Evolutionary conservation across 2,797 vertebrate species (phyloP).

Genomic region (Cuculus canorus): DNA sequence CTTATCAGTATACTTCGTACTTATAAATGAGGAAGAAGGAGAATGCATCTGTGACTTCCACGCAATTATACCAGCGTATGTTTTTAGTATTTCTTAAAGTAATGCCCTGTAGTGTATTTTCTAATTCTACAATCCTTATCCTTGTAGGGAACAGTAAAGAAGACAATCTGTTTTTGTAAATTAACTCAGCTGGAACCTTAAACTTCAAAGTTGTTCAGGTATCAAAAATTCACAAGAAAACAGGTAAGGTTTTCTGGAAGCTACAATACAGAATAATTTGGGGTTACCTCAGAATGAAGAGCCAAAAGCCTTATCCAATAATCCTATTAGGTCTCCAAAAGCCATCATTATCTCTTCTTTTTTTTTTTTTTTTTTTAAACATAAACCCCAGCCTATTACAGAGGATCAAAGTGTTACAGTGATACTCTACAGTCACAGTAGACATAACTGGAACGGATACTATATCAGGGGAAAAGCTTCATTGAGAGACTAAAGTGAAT

Average conservation of each 20-base stretch:
- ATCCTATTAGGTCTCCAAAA: neutral
- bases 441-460: neutral
- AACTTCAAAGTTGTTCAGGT: neutral
- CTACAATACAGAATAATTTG: neutral
- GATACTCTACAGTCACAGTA: neutral
- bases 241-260: neutral
- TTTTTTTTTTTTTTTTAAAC: neutral
- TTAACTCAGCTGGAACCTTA: neutral
- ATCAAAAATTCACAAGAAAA: neutral
- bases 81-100: neutral
- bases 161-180: neutral
- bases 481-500: slow-evolving; percentile 10
- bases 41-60: neutral
- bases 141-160: neutral
- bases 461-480: neutral
- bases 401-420: neutral
- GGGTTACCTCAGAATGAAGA: neutral
- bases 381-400: neutral
- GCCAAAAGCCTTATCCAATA: neutral
- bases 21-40: neutral
- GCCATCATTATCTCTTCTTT: neutral
- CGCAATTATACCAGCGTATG: neutral
- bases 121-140: neutral
- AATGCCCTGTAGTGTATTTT: neutral
- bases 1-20: neutral